Conservation (phyloP, 2,113 vertebrate species). For the Chaetodon trifascialis region DNA sequence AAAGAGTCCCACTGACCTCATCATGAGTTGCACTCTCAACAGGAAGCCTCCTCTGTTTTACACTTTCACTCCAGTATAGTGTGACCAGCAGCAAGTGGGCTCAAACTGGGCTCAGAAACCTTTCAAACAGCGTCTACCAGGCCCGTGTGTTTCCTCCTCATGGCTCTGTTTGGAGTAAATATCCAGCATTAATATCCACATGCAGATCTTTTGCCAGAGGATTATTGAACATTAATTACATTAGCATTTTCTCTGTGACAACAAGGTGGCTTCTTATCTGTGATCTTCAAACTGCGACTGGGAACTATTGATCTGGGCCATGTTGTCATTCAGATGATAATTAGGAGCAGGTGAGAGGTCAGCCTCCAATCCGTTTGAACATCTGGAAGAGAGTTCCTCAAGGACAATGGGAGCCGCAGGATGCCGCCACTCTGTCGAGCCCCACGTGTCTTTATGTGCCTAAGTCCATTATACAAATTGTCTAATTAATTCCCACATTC, state of each 20-base stretch:
- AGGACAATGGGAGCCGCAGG: conserved; percentile 83
- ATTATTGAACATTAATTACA: conserved; percentile 83
- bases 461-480: conserved; percentile 81
- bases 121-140: conserved; percentile 11
- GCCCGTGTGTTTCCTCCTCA: conserved; percentile 2
- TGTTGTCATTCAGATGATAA: conserved; percentile 99
- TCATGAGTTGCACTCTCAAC: conserved; percentile 51
- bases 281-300: conserved; percentile 93
- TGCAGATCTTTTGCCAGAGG: conserved; percentile 66
- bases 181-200: conserved; percentile 64
- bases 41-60: conserved; percentile 55
- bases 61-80: conserved; percentile 5
- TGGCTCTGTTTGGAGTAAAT: conserved; percentile 67
- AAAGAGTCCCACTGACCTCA: conserved; percentile 64
- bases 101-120: conserved; percentile 1
- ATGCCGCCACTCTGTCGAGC: conserved; percentile 67
- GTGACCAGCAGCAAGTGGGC: background rate
- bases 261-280: conserved; percentile 92
- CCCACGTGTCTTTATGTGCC: conserved; percentile 64
- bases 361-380: conserved; percentile 91
- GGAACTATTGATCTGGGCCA: conserved; percentile 95
- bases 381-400: conserved; percentile 89
- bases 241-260: conserved; percentile 84
- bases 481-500: conserved; percentile 83
- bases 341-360: conserved; percentile 92